Base-by-base conservation (phyloP, 2,888 invertebrate genomes). In the Cordilura impudica region DNA sequence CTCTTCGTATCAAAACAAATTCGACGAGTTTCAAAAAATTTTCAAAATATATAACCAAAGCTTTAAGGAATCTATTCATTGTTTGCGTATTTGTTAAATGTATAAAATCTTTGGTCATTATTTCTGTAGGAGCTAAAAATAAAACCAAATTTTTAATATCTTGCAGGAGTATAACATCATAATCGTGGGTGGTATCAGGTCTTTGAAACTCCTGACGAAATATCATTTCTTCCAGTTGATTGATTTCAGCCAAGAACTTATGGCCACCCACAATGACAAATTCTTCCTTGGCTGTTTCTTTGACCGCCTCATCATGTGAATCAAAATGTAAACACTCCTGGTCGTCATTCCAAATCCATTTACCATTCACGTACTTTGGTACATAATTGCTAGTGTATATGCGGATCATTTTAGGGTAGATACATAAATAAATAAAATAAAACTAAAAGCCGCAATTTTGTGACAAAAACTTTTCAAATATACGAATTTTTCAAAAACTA, bases 41-140 rank as follows among this genome's bases (percentile, higher is more conserved):
- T 75, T 90, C 89, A 26, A 90, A 89, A 81, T 90, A 90, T 12
- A 89, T 88, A 31, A 89, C 84, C 14, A 89, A 75, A 0, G 88
- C 84, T 60, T 88, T 87, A 0, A 90, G 61, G 45, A 90, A 84
- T 10, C 82, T 78, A 65, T 88, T 84, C 0, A 88, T 84, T 0
- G 83, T 82, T n/a, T 85, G 83, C 0, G 84, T 87, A 63, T 89
- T 87, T 19, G 90, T 56, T 18, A 90, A 89, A 2, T 84, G 81
- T 18, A 90, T 65, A 35, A 90, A 87, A 12, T 83, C 82, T 19
- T 78, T 71, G 0, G 83, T 84, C 0, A 88, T 78, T 19, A 87
- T 84, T 6, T 87, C 85, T 0, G 84, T 73, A 5, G 89, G 89
- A 47, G 88, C 84, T 5, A 88, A 80, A 54, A 86, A 90, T 4